A percentile compares a stretch with the other conserved stretches of the same genome.
Conservation (phyloP, 2,888 invertebrate species). For the Aphodius granarius region DNA sequence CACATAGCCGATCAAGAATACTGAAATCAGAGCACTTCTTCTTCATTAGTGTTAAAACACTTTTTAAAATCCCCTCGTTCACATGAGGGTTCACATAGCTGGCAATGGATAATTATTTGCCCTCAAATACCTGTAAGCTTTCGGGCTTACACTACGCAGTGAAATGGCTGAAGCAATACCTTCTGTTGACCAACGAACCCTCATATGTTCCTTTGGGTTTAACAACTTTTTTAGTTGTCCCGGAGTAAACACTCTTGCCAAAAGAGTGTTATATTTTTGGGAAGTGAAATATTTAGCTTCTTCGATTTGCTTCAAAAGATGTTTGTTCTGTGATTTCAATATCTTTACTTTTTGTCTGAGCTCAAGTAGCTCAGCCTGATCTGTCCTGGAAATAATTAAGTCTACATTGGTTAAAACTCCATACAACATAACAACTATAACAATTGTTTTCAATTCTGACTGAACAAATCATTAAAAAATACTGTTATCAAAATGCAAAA, state of each 20-base stretch:
- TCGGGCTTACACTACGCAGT: slow-evolving; percentile 27
- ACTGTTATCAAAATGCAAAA: not conserved
- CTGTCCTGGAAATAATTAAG: not conserved
- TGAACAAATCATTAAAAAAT: not conserved
- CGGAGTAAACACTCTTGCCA: slow-evolving; percentile 14
- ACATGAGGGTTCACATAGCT: slow-evolving; percentile 6
- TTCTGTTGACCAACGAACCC: slow-evolving; percentile 20
- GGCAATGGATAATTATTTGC: slow-evolving; percentile 12
- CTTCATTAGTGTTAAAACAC: slow-evolving; percentile 17
- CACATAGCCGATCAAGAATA: not conserved
- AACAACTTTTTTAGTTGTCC: slow-evolving; percentile 19
- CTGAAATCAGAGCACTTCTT: slow-evolving; percentile 5
- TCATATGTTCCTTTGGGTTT: not conserved
- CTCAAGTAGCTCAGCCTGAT: not conserved
- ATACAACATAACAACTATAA: not conserved
- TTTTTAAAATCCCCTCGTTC: slow-evolving; percentile 19
- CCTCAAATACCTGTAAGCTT: slow-evolving; percentile 28
- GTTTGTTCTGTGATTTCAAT: slow-evolving; percentile 3
- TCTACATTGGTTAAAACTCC: not conserved
- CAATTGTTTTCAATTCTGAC: not conserved
- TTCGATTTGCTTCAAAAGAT: not conserved
- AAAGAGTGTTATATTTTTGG: not conserved
- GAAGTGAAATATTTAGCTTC: slow-evolving; percentile 1
- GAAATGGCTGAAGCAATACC: slow-evolving; percentile 29
- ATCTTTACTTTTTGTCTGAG: not conserved